A percentile compares a stretch with the other conserved stretches of the same genome.
Evolutionary conservation across 2,888 invertebrate genomes (phyloP).

Genomic region (Calameuta idolon): DNA sequence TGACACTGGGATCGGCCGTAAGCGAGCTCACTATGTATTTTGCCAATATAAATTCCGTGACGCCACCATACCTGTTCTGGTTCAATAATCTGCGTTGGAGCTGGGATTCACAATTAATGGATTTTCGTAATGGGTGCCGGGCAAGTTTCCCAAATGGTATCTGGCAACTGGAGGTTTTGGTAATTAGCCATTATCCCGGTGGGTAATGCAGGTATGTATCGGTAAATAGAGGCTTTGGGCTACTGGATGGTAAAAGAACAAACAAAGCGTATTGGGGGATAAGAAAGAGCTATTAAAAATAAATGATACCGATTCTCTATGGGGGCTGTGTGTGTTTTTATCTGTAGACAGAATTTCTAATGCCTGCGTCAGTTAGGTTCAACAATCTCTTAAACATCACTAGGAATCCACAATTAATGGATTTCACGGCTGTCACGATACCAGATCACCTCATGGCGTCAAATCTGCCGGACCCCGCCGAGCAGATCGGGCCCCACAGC

Average conservation of each 20-base stretch:
- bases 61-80: neutral
- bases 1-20: neutral
- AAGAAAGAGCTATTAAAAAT: neutral
- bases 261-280: neutral
- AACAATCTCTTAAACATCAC: conserved; percentile 30
- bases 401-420: conserved; percentile 41
- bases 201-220: neutral
- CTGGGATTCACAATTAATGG: neutral
- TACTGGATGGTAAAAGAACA: neutral
- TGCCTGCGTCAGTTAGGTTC: conserved; percentile 7
- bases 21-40: neutral
- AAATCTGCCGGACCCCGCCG: conserved; percentile 19
- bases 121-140: neutral
- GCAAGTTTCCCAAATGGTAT: neutral
- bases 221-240: too few species aligned
- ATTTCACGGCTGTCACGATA: conserved; percentile 40
- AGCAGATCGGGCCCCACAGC: neutral
- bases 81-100: neutral
- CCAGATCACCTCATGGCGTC: conserved; percentile 11
- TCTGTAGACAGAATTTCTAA: neutral
- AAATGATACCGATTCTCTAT: conserved; percentile 14
- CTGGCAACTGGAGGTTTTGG: neutral
- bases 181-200: neutral
- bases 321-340: conserved; percentile 9
- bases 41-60: neutral